Base-by-base conservation (phyloP, 2,113 vertebrate species). In the Hypomesus transpacificus region DNA sequence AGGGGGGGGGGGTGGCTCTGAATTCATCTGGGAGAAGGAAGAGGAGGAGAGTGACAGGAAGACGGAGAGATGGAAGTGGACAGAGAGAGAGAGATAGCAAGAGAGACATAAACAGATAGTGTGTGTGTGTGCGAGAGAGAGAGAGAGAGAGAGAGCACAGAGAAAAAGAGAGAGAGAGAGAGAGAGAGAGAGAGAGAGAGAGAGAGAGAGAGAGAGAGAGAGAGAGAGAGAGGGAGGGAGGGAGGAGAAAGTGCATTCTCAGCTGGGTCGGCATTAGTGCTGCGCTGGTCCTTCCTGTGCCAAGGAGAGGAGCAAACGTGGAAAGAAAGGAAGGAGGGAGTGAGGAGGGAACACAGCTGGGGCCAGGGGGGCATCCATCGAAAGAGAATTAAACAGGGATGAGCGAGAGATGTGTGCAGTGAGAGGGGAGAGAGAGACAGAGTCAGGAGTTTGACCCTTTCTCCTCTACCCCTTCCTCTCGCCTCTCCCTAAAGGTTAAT, bases 401-500 rank as follows among this genome's bases (percentile, higher is more conserved):
- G 53, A 65, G 58, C 11, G 58, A 62, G 75, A 63, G 22, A 65
- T 20, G 63, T 3, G 26, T 16, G 26, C 31, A 28, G 22, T 71
- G 51, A 68, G 76, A 66, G 67, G 66, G 3, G 3, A 53, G 46
- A 74, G 46, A 74, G 60, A 76, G 68, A 65, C 66, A 51, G 59
- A 60, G 67, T 71, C 58, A 68, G 68, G 59, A 80, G 52, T 59
- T 73, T 75, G 75, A 75, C 59, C 64, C 54, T 58, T 80, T 75
- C 68, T 76, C 70, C 70, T 80, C 62, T 57, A 54, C 31, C 57
- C 31, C 46, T 31, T 31, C 18, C 75, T 75, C 67, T 64, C 76
- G 69, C 71, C 68, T 53, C 68, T 56, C 60, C 14, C 17, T 20
- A 81, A 90, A 87, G 81, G 87, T 90, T 84, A 82, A 88, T 89